Percentiles rank a stretch among this genome's conserved stretches.
These are phyloP conservation scores for Calyptommatus sinebrachiatus DNA, from an alignment of 2,113 vertebrate species.

Conservation along the genomic window DNA sequence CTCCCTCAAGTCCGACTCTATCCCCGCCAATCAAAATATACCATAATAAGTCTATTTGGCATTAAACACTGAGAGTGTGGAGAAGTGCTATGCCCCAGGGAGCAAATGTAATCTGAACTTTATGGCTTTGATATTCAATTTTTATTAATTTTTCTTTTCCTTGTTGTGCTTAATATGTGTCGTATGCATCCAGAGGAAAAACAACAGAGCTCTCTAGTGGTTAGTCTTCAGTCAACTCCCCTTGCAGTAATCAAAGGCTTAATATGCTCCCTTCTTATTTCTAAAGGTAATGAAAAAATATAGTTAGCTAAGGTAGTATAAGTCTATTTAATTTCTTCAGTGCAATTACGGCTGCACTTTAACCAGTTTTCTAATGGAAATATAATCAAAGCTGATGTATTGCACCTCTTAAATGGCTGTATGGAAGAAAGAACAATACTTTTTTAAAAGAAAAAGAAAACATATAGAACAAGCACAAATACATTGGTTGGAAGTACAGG, in stretches of 20 bases:
- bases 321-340: constrained; percentile 48
- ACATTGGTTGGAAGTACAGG: neutral
- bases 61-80: constrained; percentile 39
- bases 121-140: constrained; percentile 49
- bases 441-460: neutral
- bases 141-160: constrained; percentile 51
- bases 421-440: constrained; percentile 11
- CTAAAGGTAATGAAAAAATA: constrained; percentile 63
- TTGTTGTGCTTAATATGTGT: constrained; percentile 52
- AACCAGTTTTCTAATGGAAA: constrained; percentile 47
- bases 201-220: constrained; percentile 45
- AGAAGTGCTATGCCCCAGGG: constrained; percentile 43
- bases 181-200: constrained; percentile 47
- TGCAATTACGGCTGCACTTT: constrained; percentile 44
- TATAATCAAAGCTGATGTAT: constrained; percentile 30
- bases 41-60: constrained; percentile 42
- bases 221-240: constrained; percentile 57
- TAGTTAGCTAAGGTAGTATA: constrained; percentile 56
- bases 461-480: constrained; percentile 24
- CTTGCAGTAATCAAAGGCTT: constrained; percentile 56
- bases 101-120: constrained; percentile 49
- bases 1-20: neutral
- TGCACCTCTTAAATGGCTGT: constrained; percentile 29
- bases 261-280: constrained; percentile 52
- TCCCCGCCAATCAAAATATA: constrained; percentile 43